Conservation (phyloP, 2,113 vertebrate genomes). For the Anguilla japonica region DNA sequence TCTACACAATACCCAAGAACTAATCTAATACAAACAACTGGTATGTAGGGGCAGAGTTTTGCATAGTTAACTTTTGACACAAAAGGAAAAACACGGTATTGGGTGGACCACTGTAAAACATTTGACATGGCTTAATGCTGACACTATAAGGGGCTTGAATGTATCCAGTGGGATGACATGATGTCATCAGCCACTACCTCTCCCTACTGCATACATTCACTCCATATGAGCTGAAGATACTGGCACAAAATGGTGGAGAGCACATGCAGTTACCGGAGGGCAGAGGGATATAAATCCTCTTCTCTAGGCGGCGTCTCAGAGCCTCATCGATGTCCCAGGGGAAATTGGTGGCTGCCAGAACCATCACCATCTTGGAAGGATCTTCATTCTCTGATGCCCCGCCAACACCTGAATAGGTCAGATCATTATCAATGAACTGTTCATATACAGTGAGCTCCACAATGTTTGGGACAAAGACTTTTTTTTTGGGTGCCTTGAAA, state of each 20-base stretch:
- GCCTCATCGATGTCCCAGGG: conserved; percentile 99
- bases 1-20: background rate
- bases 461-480: background rate
- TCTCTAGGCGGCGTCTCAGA: conserved; percentile 88
- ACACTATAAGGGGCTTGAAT: background rate
- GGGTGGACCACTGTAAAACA: too few species aligned
- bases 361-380: conserved; percentile 99
- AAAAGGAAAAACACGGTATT: too few species aligned
- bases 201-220: background rate
- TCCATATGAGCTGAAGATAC: background rate
- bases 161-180: background rate
- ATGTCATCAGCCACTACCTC: background rate
- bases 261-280: conserved; percentile 79
- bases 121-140: background rate
- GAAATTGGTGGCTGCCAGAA: conserved; percentile 96
- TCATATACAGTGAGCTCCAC: background rate
- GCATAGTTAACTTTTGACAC: too few species aligned
- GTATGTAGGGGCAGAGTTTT: background rate
- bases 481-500: too few species aligned
- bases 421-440: background rate
- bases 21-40: background rate
- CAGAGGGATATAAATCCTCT: conserved; percentile 97
- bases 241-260: background rate
- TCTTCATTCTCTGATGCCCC: conserved; percentile 91
- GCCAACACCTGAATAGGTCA: conserved; percentile 80